Conservation (phyloP, 2,888 invertebrate species). For the Coelopa pilipes region DNA sequence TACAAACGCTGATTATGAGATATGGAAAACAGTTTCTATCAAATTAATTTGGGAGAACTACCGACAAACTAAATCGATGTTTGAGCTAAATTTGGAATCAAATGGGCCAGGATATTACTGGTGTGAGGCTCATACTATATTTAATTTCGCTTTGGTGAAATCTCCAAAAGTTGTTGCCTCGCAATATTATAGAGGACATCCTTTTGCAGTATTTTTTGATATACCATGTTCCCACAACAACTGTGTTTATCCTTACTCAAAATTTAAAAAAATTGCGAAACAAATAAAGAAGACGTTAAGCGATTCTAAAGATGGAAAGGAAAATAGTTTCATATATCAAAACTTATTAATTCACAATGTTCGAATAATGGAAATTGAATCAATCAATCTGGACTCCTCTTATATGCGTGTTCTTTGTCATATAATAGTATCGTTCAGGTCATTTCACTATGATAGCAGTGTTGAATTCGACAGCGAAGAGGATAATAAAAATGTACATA, state of each 20-base stretch:
- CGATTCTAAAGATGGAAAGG: conserved; percentile 9
- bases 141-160: conserved; percentile 68
- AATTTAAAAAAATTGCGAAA: conserved; percentile 45
- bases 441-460: conserved; percentile 56
- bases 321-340: conserved; percentile 32
- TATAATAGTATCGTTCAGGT: conserved; percentile 51
- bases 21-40: conserved; percentile 68
- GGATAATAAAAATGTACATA: conserved; percentile 48
- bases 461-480: conserved; percentile 63
- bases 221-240: conserved; percentile 48
- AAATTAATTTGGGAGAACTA: conserved; percentile 60
- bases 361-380: conserved; percentile 69
- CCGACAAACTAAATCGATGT: conserved; percentile 62
- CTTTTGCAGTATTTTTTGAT: conserved; percentile 58
- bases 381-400: conserved; percentile 31
- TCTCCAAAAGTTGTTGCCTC: conserved; percentile 70
- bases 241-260: conserved; percentile 42
- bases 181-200: conserved; percentile 55
- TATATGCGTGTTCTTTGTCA: conserved; percentile 53
- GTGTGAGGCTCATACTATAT: conserved; percentile 72
- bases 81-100: conserved; percentile 68
- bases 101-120: conserved; percentile 73
- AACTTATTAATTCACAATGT: conserved; percentile 64
- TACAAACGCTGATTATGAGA: conserved; percentile 70
- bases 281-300: conserved; percentile 43